Conservation (phyloP, 2,113 vertebrate species). For the Rallus limicola region DNA sequence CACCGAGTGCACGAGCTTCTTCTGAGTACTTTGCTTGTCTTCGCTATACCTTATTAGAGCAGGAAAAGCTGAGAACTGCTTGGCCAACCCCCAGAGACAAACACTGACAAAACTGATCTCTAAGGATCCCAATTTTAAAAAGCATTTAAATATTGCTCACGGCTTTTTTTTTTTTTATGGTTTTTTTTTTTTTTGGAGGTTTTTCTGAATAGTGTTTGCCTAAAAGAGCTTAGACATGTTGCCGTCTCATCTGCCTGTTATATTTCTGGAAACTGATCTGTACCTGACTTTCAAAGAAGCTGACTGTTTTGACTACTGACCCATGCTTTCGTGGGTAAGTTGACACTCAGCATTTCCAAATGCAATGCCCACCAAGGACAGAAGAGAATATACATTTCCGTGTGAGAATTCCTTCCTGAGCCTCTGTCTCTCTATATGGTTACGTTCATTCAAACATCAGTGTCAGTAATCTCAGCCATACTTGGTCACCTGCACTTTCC, state of each 20-base stretch:
- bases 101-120: neutral
- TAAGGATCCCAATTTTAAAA: rapidly evolving
- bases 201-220: neutral
- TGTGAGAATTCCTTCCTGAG: neutral
- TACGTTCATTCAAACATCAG: neutral
- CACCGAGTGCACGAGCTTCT: neutral
- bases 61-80: neutral
- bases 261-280: neutral
- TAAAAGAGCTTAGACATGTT: neutral
- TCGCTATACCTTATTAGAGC: neutral
- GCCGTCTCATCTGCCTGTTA: neutral
- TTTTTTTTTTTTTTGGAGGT: neutral
- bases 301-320: neutral
- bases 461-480: neutral
- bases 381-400: neutral
- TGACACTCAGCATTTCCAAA: neutral
- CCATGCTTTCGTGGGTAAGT: neutral
- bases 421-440: neutral
- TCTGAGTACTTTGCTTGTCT: neutral
- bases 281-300: neutral
- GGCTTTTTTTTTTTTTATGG: neutral
- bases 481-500: neutral
- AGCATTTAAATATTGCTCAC: neutral
- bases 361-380: neutral
- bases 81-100: neutral